Evolutionary conservation across 2,797 vertebrate genomes (phyloP).

Genomic region (Neostethus bicornis): DNA sequence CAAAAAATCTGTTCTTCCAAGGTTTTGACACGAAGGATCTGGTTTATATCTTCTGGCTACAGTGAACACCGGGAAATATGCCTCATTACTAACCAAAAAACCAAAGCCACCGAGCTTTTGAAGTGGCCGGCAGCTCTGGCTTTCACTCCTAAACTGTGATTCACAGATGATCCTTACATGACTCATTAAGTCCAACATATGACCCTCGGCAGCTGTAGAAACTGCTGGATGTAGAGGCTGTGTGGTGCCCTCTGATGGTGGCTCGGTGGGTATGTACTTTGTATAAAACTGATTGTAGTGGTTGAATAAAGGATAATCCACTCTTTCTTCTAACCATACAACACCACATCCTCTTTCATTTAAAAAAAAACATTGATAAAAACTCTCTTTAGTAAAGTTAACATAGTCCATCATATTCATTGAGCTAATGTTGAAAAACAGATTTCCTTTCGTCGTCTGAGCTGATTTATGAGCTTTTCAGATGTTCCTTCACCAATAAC

Average conservation of each 20-base stretch:
- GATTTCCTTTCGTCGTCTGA: not conserved
- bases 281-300: not conserved
- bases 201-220: slow-evolving; percentile 29
- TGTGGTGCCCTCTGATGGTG: slow-evolving; percentile 71
- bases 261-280: not conserved
- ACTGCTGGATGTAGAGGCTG: slow-evolving; percentile 3
- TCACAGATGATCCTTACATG: slow-evolving; percentile 65
- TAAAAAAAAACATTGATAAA: no score
- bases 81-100: slow-evolving; percentile 60
- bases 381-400: no score
- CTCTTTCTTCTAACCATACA: not conserved
- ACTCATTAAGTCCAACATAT: slow-evolving; percentile 63
- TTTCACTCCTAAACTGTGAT: slow-evolving; percentile 54
- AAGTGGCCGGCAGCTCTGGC: slow-evolving; percentile 48
- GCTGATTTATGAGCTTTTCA: not conserved
- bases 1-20: slow-evolving; percentile 24
- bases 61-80: slow-evolving; percentile 52
- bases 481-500: not conserved
- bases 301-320: not conserved
- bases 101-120: slow-evolving; percentile 53
- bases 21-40: slow-evolving; percentile 32
- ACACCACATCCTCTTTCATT: no score
- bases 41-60: slow-evolving; percentile 60
- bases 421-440: not conserved
- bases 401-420: no score